Evolutionary conservation across 1,140 invertebrate genomes (phyloP), one percentile per base, ranked within the genome.

Genomic region (Hydropsyche tenuis): DNA sequence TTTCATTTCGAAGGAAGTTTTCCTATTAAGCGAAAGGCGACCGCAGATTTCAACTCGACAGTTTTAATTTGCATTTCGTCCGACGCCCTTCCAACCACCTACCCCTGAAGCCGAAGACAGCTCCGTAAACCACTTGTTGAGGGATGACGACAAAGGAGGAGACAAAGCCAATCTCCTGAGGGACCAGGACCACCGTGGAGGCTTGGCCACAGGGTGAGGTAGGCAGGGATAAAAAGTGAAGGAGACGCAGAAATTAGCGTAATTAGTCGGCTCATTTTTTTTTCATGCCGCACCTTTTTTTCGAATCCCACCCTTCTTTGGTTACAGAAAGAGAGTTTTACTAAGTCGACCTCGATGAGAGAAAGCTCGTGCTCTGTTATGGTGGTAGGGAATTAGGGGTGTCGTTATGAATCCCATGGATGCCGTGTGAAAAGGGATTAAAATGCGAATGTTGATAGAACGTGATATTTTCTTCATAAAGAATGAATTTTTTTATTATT

Each of bases 41-140:
- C 56, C 56, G 56, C 56, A 60, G 56, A 60, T 60, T 60, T 60
- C 56, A 12, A 60, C 20, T 20, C 22, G 56, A 60, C 56, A 60
- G 56, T 60, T 60, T 60, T 60, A 60, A 60, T 60, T 60, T 60
- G 56, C 56, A 60, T 60, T 60, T 60, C 11, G 56, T 12, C 45
- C 4, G 16, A 48, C 11, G 11, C 12, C 16, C 2, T 14, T 14
- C 2, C 45, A 4, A 12, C 16, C 45, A n/a, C 45, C 11, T 48
- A 4, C 45, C 14, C 45, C 2, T 3, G 56, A 25, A 18, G 11
- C 56, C 20, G 56, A 53, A 20, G 48, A 25, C 56, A 60, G 56
- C 56, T 20, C 20, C 56, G 23, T 60, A 22, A 60, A 60, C 56
- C 56, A 60, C 56, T 60, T 60, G 56, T 60, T 60, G 56, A 60